phyloP scores from a whole-genome alignment of 1,140 invertebrate genomes.

The Leptopilina boulardi region DNA sequence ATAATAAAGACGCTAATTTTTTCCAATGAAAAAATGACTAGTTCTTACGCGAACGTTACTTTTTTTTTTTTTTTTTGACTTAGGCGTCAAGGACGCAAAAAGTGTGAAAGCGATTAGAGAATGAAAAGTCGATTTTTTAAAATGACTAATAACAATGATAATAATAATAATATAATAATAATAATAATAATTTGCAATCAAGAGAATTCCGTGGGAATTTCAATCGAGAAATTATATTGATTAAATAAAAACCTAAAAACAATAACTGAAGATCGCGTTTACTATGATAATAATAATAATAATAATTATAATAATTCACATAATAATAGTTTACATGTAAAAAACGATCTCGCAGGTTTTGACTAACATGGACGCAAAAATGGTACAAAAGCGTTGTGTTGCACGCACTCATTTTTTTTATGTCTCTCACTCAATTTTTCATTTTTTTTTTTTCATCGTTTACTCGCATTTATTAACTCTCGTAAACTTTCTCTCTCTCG shows the following conservation, averaged over 20 bases:
- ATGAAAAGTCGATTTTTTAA: constrained; percentile 36
- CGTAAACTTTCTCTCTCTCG: neutral
- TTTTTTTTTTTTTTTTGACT: constrained; percentile 26
- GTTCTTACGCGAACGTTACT: constrained; percentile 24
- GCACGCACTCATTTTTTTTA: constrained; percentile 15
- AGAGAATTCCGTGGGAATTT: constrained; percentile 1
- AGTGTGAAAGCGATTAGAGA: constrained; percentile 35
- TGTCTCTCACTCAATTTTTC: constrained; percentile 37
- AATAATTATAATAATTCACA: too few species aligned
- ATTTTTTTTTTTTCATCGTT: neutral
- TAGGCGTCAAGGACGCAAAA: constrained; percentile 8
- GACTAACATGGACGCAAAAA: constrained; percentile 67
- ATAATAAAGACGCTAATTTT: neutral
- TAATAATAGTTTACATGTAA: constrained; percentile 49
- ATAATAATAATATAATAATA: too few species aligned
- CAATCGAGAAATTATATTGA: neutral
- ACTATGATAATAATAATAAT: too few species aligned
- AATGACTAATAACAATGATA: constrained; percentile 32
- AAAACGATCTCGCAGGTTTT: constrained; percentile 57
- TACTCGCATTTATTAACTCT: constrained; percentile 35
- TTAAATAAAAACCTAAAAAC: neutral
- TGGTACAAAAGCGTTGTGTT: constrained; percentile 62
- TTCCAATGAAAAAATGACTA: constrained; percentile 10
- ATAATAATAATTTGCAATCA: constrained; percentile 12
- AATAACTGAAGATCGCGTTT: constrained; percentile 21